Evolutionary conservation across 1,140 invertebrate species (phyloP), one percentile per base, ranked within the genome.

Genomic region (Drosophila pseudoobscura): DNA sequence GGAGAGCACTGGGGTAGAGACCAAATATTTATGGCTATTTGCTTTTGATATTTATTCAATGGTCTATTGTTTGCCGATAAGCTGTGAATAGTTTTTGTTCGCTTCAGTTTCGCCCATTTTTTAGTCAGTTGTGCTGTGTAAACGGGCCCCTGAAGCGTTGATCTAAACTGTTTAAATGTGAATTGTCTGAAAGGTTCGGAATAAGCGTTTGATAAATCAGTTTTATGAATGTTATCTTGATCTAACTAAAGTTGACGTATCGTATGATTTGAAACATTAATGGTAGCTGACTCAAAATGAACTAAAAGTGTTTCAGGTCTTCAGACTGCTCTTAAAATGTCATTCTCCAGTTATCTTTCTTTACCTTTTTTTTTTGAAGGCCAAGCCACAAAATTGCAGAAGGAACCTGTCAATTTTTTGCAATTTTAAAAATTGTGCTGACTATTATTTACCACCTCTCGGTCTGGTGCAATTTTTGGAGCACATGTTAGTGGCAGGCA

Each of bases 31-130:
- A 87, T 87, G 82, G 65, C 74, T 76, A 80, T 75, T 87, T 87
- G 82, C 82, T 72, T 82, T 82, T 87, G 74, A 87, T 87, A 82
- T 87, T 82, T 82, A 82, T 82, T 88, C 83, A 87, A 87, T 87
- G 82, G 83, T 62, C 82, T 64, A 88, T 82, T 88, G 85, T 85
- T 88, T 70, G 59, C 75, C 82, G 82, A 87, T 87, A 87, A 87
- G 82, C 84, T 77, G 78, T 64, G 75, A 87, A 87, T 75, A 87
- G 82, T 88, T 85, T 66, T 31, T 47, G 47, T 52, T 68, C 75
- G 55, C 44, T 50, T 50, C 15, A n/a, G n/a, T 26, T 26, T 59
- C 58, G 47, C 13, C 0, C 39, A 31, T 50, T 70, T 51, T 44
- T 69, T 57, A 69, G 66, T 69, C 69, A 70, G 64, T 57, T 69